Conservation (phyloP, 2,797 vertebrate species). For the Coluber constrictor region DNA sequence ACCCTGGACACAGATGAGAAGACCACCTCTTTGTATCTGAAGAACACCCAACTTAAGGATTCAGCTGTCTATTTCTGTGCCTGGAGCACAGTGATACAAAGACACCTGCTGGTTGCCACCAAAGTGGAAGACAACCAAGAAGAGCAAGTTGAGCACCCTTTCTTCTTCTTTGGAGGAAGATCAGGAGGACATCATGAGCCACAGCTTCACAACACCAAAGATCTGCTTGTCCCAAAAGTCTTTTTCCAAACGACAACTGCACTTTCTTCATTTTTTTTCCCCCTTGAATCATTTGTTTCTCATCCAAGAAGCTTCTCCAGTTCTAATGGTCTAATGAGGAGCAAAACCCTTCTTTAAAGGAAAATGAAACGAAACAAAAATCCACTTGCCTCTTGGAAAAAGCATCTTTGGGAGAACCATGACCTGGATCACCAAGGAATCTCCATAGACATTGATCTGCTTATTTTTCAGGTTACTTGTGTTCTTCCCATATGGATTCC, state of each 20-base stretch:
- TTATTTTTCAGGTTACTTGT: no score
- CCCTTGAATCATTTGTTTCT: not conserved
- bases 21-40: slow-evolving; percentile 17
- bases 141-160: no score
- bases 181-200: not conserved
- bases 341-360: not conserved
- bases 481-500: no score
- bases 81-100: not conserved
- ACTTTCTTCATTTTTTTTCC: not conserved
- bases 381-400: not conserved
- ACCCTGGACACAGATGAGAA: not conserved
- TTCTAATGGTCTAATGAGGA: not conserved
- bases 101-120: not conserved
- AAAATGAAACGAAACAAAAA: no score
- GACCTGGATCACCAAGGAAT: no score
- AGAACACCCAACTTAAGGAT: not conserved
- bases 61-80: slow-evolving; percentile 35
- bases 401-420: no score
- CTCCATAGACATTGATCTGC: no score
- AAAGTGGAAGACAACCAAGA: not conserved
- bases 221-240: no score
- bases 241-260: not conserved
- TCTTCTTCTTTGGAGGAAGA: not conserved
- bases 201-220: no score
- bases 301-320: not conserved